These are phyloP conservation scores for Styela plicata DNA, from an alignment of 23 tunicate species.

Conservation along the genomic window DNA sequence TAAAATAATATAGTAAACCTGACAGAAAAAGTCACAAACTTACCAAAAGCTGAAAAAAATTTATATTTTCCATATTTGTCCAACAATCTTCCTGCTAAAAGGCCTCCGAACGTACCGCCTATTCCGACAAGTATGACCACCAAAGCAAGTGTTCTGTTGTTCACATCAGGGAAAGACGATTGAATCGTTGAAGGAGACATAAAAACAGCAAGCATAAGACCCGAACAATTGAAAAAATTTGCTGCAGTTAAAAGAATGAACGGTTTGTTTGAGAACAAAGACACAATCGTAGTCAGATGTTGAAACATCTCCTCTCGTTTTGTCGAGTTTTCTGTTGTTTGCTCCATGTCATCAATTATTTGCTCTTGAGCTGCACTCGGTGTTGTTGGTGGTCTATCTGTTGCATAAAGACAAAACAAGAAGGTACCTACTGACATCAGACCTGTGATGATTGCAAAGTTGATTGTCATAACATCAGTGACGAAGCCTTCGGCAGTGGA, in stretches of 20 bases:
- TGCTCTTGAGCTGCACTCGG: constrained; percentile 14
- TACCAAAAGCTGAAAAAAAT: too few relatives aligned
- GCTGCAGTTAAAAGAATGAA: constrained; percentile 12
- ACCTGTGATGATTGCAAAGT: neutral
- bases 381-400: constrained; percentile 17
- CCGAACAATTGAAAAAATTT: neutral
- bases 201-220: neutral
- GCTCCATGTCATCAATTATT: neutral
- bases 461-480: neutral
- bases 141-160: neutral
- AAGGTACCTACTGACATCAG: neutral
- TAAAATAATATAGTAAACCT: too few relatives aligned
- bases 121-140: neutral
- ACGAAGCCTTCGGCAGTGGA: neutral
- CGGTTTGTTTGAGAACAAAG: neutral
- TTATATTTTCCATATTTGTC: constrained; percentile 5
- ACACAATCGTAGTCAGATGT: neutral
- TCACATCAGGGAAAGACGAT: neutral
- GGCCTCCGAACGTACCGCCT: too few relatives aligned
- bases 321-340: too few relatives aligned
- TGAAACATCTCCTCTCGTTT: neutral
- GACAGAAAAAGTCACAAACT: too few relatives aligned
- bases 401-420: neutral
- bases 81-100: constrained; percentile 2
- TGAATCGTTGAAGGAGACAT: neutral